Percentiles rank a stretch among this genome's conserved stretches.
Evolutionary conservation across 2,888 invertebrate genomes (phyloP).

Genomic region (Druceiella hillmani): DNA sequence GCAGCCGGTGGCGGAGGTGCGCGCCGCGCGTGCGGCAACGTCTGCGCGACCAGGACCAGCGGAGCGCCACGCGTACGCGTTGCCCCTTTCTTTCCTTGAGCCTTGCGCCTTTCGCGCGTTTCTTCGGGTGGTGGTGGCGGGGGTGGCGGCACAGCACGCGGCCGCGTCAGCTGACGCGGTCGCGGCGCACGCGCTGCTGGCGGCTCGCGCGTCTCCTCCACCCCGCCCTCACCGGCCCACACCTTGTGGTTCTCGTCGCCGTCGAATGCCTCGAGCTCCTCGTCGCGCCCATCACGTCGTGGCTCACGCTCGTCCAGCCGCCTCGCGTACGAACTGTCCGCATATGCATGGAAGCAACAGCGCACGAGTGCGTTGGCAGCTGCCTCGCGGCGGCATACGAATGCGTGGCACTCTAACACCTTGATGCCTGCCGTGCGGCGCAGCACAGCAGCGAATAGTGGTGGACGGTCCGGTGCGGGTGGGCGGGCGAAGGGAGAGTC

Average conservation of each 20-base stretch:
- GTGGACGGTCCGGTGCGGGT: conserved; percentile 90
- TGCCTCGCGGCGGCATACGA: conserved; percentile 93
- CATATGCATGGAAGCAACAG: conserved; percentile 97
- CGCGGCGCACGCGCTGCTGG: conserved; percentile 61
- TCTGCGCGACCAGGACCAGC: conserved; percentile 46
- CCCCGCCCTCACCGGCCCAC: conserved; percentile 81
- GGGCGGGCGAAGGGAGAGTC: conserved; percentile 95
- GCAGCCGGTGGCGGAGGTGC: conserved; percentile 38
- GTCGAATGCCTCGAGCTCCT: conserved; percentile 79
- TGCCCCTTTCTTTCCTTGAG: conserved; percentile 53
- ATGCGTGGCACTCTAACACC: conserved; percentile 97
- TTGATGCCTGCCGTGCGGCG: conserved; percentile 95
- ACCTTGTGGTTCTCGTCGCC: conserved; percentile 93
- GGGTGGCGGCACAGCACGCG: conserved; percentile 80
- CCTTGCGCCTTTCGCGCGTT: conserved; percentile 47
- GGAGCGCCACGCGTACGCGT: conserved; percentile 37
- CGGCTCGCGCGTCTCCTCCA: conserved; percentile 64
- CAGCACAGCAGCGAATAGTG: conserved; percentile 94
- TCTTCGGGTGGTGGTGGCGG: conserved; percentile 67
- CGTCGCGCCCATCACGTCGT: conserved; percentile 49
- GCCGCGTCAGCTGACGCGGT: conserved; percentile 75
- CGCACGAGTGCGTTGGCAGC: conserved; percentile 96
- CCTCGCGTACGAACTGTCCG: conserved; percentile 89
- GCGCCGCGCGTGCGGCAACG: conserved; percentile 38
- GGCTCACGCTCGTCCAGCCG: conserved; percentile 62